These are phyloP conservation scores for Gobio occitaniae DNA, from an alignment of 2,797 vertebrate genomes.

Conservation along the genomic window DNA sequence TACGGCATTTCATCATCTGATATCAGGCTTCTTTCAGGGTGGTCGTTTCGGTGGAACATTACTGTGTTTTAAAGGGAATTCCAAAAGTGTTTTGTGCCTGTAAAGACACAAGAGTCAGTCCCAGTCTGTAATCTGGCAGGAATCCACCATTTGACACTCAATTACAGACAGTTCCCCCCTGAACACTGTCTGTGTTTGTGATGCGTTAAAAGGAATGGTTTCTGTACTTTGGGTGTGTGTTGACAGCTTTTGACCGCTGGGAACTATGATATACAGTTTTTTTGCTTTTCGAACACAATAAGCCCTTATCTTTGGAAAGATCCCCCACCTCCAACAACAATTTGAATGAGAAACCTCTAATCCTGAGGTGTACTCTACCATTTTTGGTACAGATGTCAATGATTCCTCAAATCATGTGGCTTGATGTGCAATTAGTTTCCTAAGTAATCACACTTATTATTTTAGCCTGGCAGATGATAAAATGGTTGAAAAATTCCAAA, in stretches of 20 bases:
- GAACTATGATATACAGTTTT: background rate
- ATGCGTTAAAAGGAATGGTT: slow-evolving; percentile 25
- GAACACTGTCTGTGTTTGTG: slow-evolving; percentile 33
- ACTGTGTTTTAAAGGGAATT: slow-evolving; percentile 38
- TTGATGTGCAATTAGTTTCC: background rate
- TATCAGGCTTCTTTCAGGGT: slow-evolving; percentile 15
- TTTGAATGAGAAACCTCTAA: background rate
- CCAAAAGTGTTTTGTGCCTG: slow-evolving; percentile 28
- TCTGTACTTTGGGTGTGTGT: slow-evolving; percentile 25
- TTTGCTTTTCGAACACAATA: background rate
- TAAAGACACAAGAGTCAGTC: slow-evolving; percentile 54
- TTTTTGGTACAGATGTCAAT: background rate
- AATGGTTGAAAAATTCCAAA: background rate
- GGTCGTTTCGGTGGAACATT: background rate
- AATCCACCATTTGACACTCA: slow-evolving; percentile 56
- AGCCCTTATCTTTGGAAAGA: background rate
- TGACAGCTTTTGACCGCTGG: slow-evolving; percentile 20
- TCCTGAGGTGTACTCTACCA: background rate
- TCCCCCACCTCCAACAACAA: background rate
- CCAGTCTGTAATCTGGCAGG: slow-evolving; percentile 64
- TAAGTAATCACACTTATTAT: background rate
- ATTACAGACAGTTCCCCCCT: slow-evolving; percentile 51
- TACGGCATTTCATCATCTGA: background rate
- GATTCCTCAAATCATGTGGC: background rate
- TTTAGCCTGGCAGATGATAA: background rate